Conservation (phyloP, 2,888 invertebrate genomes). For the Agonopterix alstromeriana region DNA sequence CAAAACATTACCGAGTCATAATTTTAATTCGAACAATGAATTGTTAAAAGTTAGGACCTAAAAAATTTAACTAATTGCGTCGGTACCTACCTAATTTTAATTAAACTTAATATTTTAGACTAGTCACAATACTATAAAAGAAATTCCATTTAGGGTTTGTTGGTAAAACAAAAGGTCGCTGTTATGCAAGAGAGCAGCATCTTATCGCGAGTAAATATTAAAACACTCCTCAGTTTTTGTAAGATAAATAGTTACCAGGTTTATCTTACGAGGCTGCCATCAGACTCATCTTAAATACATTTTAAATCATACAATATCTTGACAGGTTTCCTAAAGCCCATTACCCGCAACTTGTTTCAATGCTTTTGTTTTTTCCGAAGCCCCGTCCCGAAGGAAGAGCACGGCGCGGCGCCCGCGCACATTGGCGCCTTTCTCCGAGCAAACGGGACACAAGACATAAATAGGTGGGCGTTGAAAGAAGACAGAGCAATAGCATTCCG, state of each 20-base stretch:
- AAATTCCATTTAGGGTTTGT: neutral
- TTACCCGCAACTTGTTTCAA: constrained; percentile 60
- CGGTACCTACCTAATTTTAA: no score
- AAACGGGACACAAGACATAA: constrained; percentile 33
- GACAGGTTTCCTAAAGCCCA: constrained; percentile 55
- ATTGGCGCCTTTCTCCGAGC: constrained; percentile 69
- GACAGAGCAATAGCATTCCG: constrained; percentile 60
- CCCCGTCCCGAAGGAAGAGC: constrained; percentile 63
- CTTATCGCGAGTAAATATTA: constrained; percentile 5
- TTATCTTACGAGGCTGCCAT: constrained; percentile 24
- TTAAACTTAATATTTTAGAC: no score
- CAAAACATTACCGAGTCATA: no score
- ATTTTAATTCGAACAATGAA: no score
- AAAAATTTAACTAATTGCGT: no score
- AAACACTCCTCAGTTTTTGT: constrained; percentile 14
- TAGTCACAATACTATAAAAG: neutral
- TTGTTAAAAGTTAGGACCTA: no score
- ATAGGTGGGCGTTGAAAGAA: constrained; percentile 9
- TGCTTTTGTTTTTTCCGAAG: constrained; percentile 63
- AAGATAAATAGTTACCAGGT: constrained; percentile 12
- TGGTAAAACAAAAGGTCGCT: neutral
- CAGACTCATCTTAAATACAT: constrained; percentile 29
- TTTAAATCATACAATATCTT: constrained; percentile 58
- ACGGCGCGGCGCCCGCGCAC: constrained; percentile 59
- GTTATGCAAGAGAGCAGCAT: constrained; percentile 5